Evolutionary conservation across 2,113 vertebrate genomes (phyloP), one percentile per base, ranked within the genome.

Genomic region (Polypterus senegalus): DNA sequence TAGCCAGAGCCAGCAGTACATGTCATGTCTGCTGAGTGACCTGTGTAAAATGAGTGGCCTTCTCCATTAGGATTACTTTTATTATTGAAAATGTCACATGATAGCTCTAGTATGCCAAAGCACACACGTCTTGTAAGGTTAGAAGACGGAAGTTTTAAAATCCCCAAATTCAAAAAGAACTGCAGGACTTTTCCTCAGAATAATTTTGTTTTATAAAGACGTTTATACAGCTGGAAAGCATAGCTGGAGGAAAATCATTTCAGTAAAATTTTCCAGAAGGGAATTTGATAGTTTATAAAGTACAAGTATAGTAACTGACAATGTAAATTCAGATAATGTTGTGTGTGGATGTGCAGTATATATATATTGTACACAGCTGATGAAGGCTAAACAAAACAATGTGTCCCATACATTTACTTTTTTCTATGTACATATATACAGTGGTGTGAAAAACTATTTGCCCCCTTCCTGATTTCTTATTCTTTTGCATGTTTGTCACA

Each of bases 191-290:
- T 6, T 55, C 9, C 5, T 55, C 10, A 55, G 9, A 55, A 55
- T 55, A 27, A 9, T 5, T 55, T 55, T 55, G 10, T 27, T 55
- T 55, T 27, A 55, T 55, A 70, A 47, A 59, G 68, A 70, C 79
- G 72, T 81, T 79, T 79, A 64, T 62, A 74, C 65, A 79, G 66
- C 49, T 80, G 69, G 54, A 59, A 77, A 77, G 63, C 71, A 63
- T 56, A 69, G 43, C 55, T 76, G 62, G 58, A 70, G 64, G 49
- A 67, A 67, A 75, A 70, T 63, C 7, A 27, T 61, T 52, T 61
- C 68, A n/a, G 10, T 52, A 52, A 7, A 3, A 5, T 55, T 27
- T 27, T 27, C 27, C 27, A 27, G 27, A 27, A 27, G 27, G 27
- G 27, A 27, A 27, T 27, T 27, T 27, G 27, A 27, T 27, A 27